phyloP scores from a whole-genome alignment of 2,888 invertebrate species.

The Cephonodes hylas region DNA sequence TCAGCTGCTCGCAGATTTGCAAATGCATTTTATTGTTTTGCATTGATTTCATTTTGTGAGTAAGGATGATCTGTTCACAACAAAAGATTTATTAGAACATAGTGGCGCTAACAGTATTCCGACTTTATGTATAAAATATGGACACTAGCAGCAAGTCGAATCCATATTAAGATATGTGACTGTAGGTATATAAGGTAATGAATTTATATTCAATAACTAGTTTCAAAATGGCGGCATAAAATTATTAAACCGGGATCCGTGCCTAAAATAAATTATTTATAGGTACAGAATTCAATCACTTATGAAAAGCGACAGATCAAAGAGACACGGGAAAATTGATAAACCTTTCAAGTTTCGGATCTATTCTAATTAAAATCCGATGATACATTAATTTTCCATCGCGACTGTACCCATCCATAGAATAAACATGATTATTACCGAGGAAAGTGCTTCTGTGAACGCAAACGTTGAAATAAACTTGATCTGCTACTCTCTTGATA shows the following conservation, averaged over 20 bases:
- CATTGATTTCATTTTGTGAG: too few species aligned
- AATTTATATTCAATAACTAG: not conserved
- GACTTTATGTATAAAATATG: too few species aligned
- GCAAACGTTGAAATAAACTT: constrained; percentile 35
- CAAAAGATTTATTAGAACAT: too few species aligned
- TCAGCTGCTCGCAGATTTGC: not conserved
- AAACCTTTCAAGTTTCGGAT: constrained; percentile 23
- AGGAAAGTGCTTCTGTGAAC: constrained; percentile 50
- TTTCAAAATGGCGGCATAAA: not conserved
- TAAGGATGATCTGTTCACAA: too few species aligned
- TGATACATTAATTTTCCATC: constrained; percentile 28
- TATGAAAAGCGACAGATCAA: constrained; percentile 27
- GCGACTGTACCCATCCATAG: constrained; percentile 42
- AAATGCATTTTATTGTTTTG: too few species aligned
- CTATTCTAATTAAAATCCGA: constrained; percentile 25
- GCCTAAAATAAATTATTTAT: not conserved
- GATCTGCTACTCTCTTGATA: constrained; percentile 56
- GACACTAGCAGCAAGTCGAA: too few species aligned
- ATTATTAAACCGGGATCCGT: not conserved
- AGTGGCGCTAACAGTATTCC: too few species aligned
- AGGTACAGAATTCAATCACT: not conserved
- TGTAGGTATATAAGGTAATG: too few species aligned
- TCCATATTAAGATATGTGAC: too few species aligned
- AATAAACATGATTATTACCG: constrained; percentile 38
- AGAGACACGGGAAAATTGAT: constrained; percentile 28